These are phyloP conservation scores for Mixornis gularis DNA, from an alignment of 2,113 vertebrate species.

Conservation along the genomic window DNA sequence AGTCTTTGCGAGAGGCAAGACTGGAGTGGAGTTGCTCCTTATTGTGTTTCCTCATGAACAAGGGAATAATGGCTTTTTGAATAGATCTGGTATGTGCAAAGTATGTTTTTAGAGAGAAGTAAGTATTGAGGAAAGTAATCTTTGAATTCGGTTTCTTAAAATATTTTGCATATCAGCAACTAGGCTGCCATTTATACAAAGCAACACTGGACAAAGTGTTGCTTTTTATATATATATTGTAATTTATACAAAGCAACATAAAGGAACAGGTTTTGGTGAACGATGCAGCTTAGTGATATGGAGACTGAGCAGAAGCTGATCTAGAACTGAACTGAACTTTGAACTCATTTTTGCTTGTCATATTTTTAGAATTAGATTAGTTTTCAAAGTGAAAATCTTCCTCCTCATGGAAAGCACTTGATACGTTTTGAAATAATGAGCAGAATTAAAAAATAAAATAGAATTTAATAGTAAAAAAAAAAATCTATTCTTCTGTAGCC, in stretches of 20 bases:
- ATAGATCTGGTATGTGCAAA: not conserved
- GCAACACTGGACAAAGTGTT: too few species aligned
- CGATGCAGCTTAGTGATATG: not conserved
- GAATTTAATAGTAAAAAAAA: not conserved
- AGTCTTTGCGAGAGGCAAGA: not conserved
- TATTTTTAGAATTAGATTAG: not conserved
- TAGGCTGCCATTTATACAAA: not conserved
- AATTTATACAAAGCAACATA: too few species aligned
- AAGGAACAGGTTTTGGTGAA: not conserved
- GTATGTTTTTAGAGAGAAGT: not conserved
- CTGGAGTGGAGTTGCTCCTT: not conserved
- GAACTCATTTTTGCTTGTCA: not conserved
- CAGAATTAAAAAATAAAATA: not conserved
- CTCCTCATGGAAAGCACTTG: not conserved
- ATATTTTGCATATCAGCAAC: not conserved
- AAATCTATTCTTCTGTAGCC: not conserved
- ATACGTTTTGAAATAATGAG: not conserved
- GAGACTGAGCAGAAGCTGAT: not conserved
- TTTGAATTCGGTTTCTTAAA: not conserved
- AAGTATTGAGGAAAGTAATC: not conserved
- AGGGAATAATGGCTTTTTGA: not conserved
- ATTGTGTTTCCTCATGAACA: not conserved
- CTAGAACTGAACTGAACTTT: not conserved
- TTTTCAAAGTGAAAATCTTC: not conserved
- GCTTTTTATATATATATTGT: too few species aligned